Percentiles rank a stretch among this genome's conserved stretches.
Evolutionary conservation across 1,140 invertebrate species (phyloP).

Genomic region (Rhyzopertha dominica): DNA sequence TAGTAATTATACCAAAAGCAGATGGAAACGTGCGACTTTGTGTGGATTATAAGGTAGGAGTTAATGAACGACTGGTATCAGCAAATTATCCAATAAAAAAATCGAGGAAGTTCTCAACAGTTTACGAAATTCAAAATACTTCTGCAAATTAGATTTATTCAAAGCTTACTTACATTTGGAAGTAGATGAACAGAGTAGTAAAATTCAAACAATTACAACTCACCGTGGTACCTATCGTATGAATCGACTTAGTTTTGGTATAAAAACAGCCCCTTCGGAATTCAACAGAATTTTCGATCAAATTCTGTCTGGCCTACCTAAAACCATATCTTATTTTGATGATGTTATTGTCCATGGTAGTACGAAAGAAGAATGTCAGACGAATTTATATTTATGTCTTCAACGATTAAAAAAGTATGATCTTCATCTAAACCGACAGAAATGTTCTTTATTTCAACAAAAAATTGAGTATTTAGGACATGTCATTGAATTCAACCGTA

Average conservation of each 20-base stretch:
- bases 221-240: constrained; percentile 31
- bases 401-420: constrained; percentile 6
- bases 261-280: constrained; percentile 27
- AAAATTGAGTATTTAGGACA: constrained; percentile 7
- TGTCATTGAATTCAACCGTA: constrained; percentile 4
- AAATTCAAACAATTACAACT: constrained; percentile 35
- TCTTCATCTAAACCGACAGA: constrained; percentile 14
- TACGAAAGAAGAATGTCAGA: constrained; percentile 5
- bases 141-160: constrained; percentile 30
- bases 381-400: constrained; percentile 4
- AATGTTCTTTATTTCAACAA: constrained; percentile 10
- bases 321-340: constrained; percentile 12
- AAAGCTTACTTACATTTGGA: constrained; percentile 35
- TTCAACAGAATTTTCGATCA: constrained; percentile 38
- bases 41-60: constrained; percentile 4
- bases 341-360: constrained; percentile 13
- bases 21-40: constrained; percentile 2
- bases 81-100: background rate
- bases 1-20: constrained; percentile 7
- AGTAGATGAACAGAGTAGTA: constrained; percentile 29
- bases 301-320: constrained; percentile 10
- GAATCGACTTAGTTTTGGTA: constrained; percentile 37
- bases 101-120: background rate
- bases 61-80: background rate
- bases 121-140: no score